A percentile compares a stretch with the other conserved stretches of the same genome.
These are phyloP conservation scores for Eulemur mongoz DNA, from an alignment of 2,797 vertebrate species.

Conservation along the genomic window DNA sequence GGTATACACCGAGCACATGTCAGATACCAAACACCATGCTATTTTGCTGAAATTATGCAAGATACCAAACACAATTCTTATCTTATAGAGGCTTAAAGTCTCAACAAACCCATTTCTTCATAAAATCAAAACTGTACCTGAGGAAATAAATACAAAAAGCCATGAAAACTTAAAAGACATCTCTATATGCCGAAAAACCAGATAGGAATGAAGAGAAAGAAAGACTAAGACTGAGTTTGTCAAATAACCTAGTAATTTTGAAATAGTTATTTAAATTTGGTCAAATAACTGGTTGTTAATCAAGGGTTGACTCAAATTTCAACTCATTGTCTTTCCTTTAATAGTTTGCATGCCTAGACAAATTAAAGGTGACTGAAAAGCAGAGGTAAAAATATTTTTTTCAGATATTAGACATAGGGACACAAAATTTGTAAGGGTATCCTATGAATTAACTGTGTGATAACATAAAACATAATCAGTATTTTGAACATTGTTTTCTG, in stretches of 20 bases:
- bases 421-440: neutral
- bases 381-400: neutral
- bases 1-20: too few relatives aligned
- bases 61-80: too few relatives aligned
- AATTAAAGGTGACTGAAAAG: neutral
- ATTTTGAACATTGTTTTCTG: neutral
- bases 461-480: neutral
- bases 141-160: too few relatives aligned
- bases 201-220: neutral
- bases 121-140: too few relatives aligned
- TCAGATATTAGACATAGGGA: neutral
- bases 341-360: neutral
- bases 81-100: too few relatives aligned
- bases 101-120: too few relatives aligned
- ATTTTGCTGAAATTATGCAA: too few relatives aligned
- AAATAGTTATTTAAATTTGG: neutral
- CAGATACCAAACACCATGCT: too few relatives aligned
- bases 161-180: too few relatives aligned
- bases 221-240: neutral
- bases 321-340: neutral
- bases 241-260: neutral
- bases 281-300: neutral
- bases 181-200: neutral
- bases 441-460: neutral
- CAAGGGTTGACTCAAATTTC: neutral